A percentile compares a stretch with the other conserved stretches of the same genome.
phyloP scores from a whole-genome alignment of 1,140 invertebrate genomes.

The Saccostrea cuccullata region DNA sequence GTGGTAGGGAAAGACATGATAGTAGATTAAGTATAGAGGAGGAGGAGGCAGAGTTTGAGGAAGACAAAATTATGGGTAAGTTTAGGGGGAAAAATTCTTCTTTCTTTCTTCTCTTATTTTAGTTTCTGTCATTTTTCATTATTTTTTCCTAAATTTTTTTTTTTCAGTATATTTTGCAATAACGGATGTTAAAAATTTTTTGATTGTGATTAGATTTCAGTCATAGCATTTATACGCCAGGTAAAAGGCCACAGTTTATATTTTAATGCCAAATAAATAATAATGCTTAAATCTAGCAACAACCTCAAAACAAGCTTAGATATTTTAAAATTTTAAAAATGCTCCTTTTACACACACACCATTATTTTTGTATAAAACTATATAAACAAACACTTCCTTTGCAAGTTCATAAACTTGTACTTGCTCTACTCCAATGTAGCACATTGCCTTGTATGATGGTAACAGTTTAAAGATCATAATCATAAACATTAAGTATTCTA shows the following conservation, averaged over 20 bases:
- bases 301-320: neutral
- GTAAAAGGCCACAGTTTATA: neutral
- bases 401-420: neutral
- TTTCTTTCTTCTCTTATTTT: constrained; percentile 29
- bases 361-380: neutral
- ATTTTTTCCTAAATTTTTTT: neutral
- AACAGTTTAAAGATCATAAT: neutral
- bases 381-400: neutral
- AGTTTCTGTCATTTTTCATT: neutral
- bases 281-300: neutral
- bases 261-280: neutral
- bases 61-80: constrained; percentile 63
- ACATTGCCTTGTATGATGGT: neutral
- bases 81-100: constrained; percentile 16
- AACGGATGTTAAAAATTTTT: neutral
- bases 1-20: constrained; percentile 41
- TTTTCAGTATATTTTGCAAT: neutral
- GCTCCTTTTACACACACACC: neutral
- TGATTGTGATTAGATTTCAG: constrained; percentile 28
- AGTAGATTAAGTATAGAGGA: constrained; percentile 47
- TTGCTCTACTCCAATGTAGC: neutral
- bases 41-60: constrained; percentile 61
- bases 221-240: neutral
- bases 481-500: no score
- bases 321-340: neutral